These are phyloP conservation scores for Erethizon dorsatum DNA, from an alignment of 2,797 vertebrate species.

Conservation along the genomic window DNA sequence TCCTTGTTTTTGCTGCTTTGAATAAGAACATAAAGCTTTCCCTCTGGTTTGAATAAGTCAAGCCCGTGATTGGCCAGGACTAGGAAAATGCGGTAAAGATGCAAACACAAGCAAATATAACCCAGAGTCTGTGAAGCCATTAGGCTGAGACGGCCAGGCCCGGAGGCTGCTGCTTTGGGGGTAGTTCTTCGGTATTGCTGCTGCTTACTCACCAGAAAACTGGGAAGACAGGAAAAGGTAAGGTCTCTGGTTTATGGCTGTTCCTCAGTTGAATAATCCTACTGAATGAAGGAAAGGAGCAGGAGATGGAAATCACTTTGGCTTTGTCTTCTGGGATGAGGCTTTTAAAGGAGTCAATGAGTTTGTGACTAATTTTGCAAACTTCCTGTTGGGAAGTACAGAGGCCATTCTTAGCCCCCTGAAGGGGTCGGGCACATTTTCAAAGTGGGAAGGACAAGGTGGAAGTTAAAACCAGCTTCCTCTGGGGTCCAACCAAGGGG, in stretches of 20 bases:
- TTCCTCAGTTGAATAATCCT: neutral
- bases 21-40: conserved; percentile 84
- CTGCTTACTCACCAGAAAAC: neutral
- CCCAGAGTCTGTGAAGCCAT: conserved; percentile 58
- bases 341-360: conserved; percentile 11
- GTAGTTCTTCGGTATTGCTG: neutral
- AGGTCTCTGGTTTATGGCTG: neutral
- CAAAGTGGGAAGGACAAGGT: conserved; percentile 1
- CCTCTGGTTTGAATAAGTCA: conserved; percentile 85
- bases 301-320: neutral
- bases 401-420: neutral
- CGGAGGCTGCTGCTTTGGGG: neutral
- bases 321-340: conserved; percentile 42
- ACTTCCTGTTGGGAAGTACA: neutral
- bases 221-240: conserved; percentile 61
- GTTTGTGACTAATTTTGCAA: conserved; percentile 34
- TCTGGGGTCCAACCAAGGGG: neutral
- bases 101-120: conserved; percentile 95
- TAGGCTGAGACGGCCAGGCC: neutral
- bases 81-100: conserved; percentile 88
- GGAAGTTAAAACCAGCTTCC: conserved; percentile 28
- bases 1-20: conserved; percentile 81
- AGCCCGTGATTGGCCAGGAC: conserved; percentile 90
- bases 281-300: neutral
- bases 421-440: neutral